A percentile compares a stretch with the other conserved stretches of the same genome.
These are phyloP conservation scores for Ailurus styani DNA, from an alignment of 2,113 vertebrate genomes.

Conservation along the genomic window DNA sequence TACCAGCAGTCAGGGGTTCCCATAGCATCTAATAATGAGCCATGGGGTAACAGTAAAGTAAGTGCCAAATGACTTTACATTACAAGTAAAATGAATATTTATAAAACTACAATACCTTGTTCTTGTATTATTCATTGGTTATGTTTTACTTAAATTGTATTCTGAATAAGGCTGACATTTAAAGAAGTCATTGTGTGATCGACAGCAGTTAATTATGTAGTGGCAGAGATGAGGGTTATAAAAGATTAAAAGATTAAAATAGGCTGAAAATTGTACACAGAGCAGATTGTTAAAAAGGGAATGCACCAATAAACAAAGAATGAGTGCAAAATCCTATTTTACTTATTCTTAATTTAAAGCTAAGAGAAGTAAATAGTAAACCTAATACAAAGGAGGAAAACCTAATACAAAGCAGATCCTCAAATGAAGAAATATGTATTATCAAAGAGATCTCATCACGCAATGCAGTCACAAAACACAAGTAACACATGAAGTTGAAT, in stretches of 20 bases:
- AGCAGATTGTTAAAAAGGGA: neutral
- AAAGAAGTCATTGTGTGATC: neutral
- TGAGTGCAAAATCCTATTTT: neutral
- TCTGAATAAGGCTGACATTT: neutral
- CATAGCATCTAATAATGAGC: neutral
- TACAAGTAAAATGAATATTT: neutral
- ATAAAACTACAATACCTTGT: neutral
- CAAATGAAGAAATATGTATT: neutral
- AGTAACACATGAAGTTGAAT: neutral
- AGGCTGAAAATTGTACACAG: neutral
- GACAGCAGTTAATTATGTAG: slow-evolving; percentile 4
- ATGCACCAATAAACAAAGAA: neutral
- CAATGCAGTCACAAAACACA: too few species aligned
- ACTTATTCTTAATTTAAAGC: neutral
- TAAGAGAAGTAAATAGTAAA: neutral
- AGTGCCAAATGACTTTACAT: neutral
- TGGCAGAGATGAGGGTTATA: neutral
- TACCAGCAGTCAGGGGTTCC: neutral
- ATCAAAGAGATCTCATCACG: neutral
- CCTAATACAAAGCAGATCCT: neutral
- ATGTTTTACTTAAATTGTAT: neutral
- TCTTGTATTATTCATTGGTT: neutral
- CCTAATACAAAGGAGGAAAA: neutral
- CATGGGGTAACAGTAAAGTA: neutral
- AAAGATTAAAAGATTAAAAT: neutral